Evolutionary conservation across 2,888 invertebrate genomes (phyloP).

Genomic region (Drosophila prostipennis): DNA sequence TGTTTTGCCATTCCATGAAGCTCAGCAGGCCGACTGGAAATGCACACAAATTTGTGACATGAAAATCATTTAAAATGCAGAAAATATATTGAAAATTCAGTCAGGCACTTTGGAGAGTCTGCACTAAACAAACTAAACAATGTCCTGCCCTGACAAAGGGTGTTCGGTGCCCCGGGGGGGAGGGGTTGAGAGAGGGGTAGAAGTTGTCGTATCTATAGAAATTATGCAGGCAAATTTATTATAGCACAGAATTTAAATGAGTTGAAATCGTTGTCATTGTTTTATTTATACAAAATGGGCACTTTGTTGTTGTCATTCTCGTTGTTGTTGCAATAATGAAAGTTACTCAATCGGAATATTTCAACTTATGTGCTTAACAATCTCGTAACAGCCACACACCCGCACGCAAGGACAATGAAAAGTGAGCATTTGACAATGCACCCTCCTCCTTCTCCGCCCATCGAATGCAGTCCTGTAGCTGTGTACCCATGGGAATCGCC

Average conservation of each 20-base stretch:
- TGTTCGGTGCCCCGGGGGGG: slow-evolving; percentile 1
- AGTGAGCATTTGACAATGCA: slow-evolving; percentile 73
- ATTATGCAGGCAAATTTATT: slow-evolving; percentile 76
- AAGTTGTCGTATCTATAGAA: slow-evolving; percentile 58
- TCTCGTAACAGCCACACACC: slow-evolving; percentile 27
- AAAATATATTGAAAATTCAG: slow-evolving; percentile 56
- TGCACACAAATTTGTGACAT: slow-evolving; percentile 38
- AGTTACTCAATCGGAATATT: slow-evolving; percentile 80
- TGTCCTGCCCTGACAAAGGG: slow-evolving; percentile 3
- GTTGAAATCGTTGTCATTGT: slow-evolving; percentile 75
- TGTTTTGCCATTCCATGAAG: background rate
- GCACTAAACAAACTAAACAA: slow-evolving; percentile 47
- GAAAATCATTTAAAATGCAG: slow-evolving; percentile 51
- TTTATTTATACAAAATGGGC: slow-evolving; percentile 72
- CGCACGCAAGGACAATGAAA: slow-evolving; percentile 57
- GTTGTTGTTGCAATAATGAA: slow-evolving; percentile 72
- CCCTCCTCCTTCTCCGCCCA: slow-evolving; percentile 4
- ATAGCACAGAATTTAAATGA: slow-evolving; percentile 74
- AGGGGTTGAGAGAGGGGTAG: background rate
- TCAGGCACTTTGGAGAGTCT: slow-evolving; percentile 34
- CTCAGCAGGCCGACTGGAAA: background rate
- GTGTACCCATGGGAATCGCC: slow-evolving; percentile 72
- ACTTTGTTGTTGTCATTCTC: slow-evolving; percentile 42
- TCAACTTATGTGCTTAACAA: slow-evolving; percentile 78
- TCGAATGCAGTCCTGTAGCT: slow-evolving; percentile 9